These are phyloP conservation scores for Cygnus olor DNA, from an alignment of 2,797 vertebrate species.

Conservation along the genomic window DNA sequence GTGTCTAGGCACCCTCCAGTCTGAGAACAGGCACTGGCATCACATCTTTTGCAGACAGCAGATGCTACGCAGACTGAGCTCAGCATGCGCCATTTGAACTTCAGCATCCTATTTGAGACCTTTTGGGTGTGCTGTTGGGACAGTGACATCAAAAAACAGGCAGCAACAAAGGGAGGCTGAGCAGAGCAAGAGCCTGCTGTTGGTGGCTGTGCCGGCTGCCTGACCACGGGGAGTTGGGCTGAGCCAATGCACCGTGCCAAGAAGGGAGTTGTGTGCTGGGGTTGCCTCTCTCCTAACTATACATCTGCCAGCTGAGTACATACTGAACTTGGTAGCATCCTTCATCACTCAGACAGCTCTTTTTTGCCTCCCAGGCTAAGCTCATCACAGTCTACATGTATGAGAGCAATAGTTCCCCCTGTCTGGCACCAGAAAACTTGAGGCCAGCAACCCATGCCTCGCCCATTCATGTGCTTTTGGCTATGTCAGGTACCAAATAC, in stretches of 20 bases:
- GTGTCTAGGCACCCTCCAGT: fast-evolving
- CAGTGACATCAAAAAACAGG: background rate
- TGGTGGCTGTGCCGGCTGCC: background rate
- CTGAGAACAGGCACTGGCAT: background rate
- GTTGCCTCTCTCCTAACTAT: background rate
- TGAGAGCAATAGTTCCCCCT: background rate
- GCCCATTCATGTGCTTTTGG: background rate
- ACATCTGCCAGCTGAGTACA: background rate
- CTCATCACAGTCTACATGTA: background rate
- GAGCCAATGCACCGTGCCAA: background rate
- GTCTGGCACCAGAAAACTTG: background rate
- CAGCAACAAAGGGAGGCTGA: background rate
- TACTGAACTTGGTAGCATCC: background rate
- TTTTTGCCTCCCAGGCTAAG: background rate
- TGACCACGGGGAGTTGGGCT: background rate
- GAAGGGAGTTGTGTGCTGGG: background rate
- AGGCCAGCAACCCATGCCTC: background rate
- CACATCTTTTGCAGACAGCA: background rate
- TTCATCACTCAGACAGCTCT: background rate
- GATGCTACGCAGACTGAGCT: background rate
- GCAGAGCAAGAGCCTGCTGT: background rate
- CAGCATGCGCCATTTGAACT: fast-evolving
- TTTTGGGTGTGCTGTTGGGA: background rate
- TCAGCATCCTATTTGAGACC: background rate
- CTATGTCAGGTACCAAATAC: background rate